Conservation (phyloP, 2,113 vertebrate species). For the Limanda limanda region DNA sequence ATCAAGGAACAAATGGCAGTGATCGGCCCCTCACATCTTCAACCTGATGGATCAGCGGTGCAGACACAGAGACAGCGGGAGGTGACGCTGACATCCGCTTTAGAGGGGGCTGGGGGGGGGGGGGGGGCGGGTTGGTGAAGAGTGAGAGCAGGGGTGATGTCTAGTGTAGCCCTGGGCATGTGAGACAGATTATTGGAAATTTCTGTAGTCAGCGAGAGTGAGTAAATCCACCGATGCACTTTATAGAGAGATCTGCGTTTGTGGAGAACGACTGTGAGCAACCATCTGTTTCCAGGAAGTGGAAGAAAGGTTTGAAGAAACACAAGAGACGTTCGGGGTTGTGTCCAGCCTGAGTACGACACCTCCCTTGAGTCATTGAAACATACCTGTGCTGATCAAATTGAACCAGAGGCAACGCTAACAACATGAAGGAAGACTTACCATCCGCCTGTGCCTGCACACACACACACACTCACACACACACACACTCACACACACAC, state of each 20-base stretch:
- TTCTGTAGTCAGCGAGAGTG: conserved; percentile 68
- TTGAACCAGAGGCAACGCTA: conserved; percentile 29
- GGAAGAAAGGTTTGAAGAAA: conserved; percentile 14
- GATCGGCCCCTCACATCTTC: conserved; percentile 60
- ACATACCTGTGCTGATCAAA: conserved; percentile 41
- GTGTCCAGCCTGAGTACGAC: conserved; percentile 33
- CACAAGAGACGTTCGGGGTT: conserved; percentile 24
- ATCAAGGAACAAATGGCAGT: conserved; percentile 76
- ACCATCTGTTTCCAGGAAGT: conserved; percentile 34
- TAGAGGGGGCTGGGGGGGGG: neutral
- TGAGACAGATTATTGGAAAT: conserved; percentile 72
- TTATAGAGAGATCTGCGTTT: conserved; percentile 60
- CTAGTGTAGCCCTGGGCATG: conserved; percentile 55
- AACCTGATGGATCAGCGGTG: conserved; percentile 60
- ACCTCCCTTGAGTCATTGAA: conserved; percentile 30
- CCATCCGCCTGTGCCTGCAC: neutral
- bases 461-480: conserved; percentile 11
- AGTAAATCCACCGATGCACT: conserved; percentile 67
- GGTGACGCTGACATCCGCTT: conserved; percentile 51
- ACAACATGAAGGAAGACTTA: conserved; percentile 1
- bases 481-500: neutral
- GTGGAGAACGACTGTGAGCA: conserved; percentile 23
- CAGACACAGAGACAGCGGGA: neutral
- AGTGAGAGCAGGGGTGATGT: conserved; percentile 42
- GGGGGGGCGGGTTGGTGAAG: neutral